A percentile compares a stretch with the other conserved stretches of the same genome.
Evolutionary conservation across 2,113 vertebrate genomes (phyloP).

Genomic region (Phocoena sinus): DNA sequence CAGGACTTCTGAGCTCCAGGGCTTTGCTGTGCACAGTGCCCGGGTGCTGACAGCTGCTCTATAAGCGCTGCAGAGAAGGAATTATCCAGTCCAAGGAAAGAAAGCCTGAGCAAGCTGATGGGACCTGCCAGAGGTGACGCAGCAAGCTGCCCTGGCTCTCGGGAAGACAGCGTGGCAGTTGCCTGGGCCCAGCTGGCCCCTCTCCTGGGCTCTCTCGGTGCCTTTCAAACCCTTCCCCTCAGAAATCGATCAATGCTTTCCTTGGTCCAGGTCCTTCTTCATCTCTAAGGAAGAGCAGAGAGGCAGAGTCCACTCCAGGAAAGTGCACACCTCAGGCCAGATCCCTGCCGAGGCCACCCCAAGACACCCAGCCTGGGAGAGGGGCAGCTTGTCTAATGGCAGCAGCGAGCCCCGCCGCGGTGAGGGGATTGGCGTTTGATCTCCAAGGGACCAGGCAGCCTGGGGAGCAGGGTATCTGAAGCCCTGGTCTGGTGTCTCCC

Average conservation of each 20-base stretch:
- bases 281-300: not conserved
- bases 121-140: no score
- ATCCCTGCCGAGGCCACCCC: not conserved
- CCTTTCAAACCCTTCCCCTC: not conserved
- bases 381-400: not conserved
- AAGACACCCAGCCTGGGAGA: not conserved
- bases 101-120: not conserved
- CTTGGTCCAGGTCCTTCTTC: not conserved
- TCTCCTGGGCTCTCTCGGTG: no score
- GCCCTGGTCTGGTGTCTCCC: rapidly evolving
- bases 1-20: not conserved
- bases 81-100: not conserved
- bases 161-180: not conserved
- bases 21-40: not conserved
- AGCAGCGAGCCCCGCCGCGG: rapidly evolving
- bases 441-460: not conserved
- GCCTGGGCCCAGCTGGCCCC: not conserved
- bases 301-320: not conserved
- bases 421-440: not conserved
- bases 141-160: not conserved
- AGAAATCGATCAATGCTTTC: not conserved
- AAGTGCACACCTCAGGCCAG: not conserved
- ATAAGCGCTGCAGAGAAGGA: not conserved
- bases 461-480: not conserved
- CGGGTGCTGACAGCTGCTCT: not conserved